Base-by-base conservation (phyloP, 2,797 vertebrate species). In the Lutjanus argentimaculatus region DNA sequence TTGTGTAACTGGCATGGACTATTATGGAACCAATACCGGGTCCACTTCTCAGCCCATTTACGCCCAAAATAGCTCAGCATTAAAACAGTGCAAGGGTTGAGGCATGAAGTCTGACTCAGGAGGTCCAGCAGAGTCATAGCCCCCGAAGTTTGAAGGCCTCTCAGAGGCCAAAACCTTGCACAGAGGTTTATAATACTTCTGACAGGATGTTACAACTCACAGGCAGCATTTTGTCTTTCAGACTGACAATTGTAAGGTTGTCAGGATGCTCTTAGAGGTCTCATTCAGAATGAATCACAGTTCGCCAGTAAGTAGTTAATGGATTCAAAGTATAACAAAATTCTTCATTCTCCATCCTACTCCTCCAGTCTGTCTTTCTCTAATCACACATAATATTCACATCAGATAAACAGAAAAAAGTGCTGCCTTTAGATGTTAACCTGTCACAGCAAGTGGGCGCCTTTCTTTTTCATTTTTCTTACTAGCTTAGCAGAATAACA, bases 401-500 rank as follows among this genome's bases (percentile, higher is more conserved):
- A 42, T 62, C 8, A n/a, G 12, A 16, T 67, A 25, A 67, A n/a
- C 17, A 49, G 14, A 45, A 67, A 49, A 66, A 53, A 64, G 22
- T 30, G 6, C 14, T 67, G 51, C 56, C 36, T 57, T 67, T 2
- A 43, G 40, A 67, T 43, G 36, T 40, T 67, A 45, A 66, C 57
- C 25, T 40, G 53, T 22, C 58, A 49, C 43, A 64, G 56, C 51
- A 42, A 7, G 19, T 16, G 19, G 16, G 19, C 8, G 6, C 19
- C 67, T 80, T 69, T 62, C 17, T 19, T 57, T 36, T 66, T 53
- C 8, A 64, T 30, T 67, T 53, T 66, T 71, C 42, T 17, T 19
- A 19, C 55, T 19, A 45, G 65, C 48, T 70, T 65, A 53, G 68
- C 72, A 66, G 71, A 75, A 62, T 66, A 56, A 78, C 51, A 64